phyloP scores from a whole-genome alignment of 2,888 invertebrate species.

The Noctua comes region DNA sequence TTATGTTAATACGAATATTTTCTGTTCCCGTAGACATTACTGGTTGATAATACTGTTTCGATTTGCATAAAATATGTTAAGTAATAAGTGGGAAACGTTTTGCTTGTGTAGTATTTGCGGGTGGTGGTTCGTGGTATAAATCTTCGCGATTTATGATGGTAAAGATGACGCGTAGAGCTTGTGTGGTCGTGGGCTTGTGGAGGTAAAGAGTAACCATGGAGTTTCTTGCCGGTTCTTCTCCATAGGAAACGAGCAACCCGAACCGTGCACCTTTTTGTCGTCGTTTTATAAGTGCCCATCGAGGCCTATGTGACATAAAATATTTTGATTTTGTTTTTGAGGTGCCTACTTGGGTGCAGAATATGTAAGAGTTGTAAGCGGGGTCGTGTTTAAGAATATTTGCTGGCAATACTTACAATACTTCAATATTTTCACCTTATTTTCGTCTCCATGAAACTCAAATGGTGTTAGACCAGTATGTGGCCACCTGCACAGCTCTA shows the following conservation, averaged over 20 bases:
- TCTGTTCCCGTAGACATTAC: slow-evolving; percentile 43
- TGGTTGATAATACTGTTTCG: slow-evolving; percentile 47
- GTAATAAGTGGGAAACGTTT: slow-evolving; percentile 51
- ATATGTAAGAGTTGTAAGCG: neutral
- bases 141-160: slow-evolving; percentile 45
- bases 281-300: too few relatives aligned
- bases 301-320: too few relatives aligned
- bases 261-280: too few relatives aligned
- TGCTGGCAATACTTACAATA: neutral
- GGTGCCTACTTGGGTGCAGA: neutral
- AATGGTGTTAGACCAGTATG: too few relatives aligned
- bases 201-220: too few relatives aligned
- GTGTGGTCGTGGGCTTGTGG: slow-evolving; percentile 22
- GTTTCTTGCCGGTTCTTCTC: too few relatives aligned
- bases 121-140: slow-evolving; percentile 32
- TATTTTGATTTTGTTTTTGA: too few relatives aligned
- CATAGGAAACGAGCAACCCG: too few relatives aligned
- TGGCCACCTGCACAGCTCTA: too few relatives aligned
- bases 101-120: slow-evolving; percentile 40
- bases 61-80: slow-evolving; percentile 60
- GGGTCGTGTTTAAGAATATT: neutral
- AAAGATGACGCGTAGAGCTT: slow-evolving; percentile 11
- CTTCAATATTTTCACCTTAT: too few relatives aligned
- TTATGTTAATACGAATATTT: slow-evolving; percentile 60
- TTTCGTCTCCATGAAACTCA: too few relatives aligned